A percentile compares a stretch with the other conserved stretches of the same genome.
These are phyloP conservation scores for Cryptoprocta ferox DNA, from an alignment of 2,797 vertebrate species.

Conservation along the genomic window DNA sequence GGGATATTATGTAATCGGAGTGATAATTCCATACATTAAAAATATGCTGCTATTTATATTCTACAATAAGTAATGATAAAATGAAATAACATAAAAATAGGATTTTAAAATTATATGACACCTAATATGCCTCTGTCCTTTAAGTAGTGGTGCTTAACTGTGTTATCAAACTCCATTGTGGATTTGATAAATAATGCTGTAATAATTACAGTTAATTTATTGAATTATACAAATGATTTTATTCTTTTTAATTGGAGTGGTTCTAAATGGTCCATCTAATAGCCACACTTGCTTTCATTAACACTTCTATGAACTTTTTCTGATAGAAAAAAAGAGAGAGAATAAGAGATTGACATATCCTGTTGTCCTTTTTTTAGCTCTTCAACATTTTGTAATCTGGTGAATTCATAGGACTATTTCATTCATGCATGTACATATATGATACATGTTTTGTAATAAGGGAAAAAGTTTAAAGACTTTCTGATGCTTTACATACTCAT, in stretches of 20 bases:
- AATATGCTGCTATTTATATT: not conserved
- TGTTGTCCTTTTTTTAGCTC: not conserved
- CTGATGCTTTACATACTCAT: not conserved
- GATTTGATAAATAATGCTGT: not conserved
- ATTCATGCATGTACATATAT: not conserved
- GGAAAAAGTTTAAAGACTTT: not conserved
- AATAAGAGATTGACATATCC: not conserved
- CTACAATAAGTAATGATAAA: not conserved
- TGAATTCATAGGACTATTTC: not conserved
- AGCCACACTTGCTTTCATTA: not conserved
- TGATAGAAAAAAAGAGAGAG: not conserved
- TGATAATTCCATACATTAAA: not conserved
- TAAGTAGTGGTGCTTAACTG: not conserved
- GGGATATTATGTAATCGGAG: not conserved
- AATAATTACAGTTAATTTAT: not conserved
- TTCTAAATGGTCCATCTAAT: not conserved
- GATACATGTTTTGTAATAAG: not conserved
- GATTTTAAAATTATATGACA: slow-evolving; percentile 33
- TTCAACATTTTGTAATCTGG: not conserved
- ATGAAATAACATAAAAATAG: not conserved
- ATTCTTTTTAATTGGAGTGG: not conserved
- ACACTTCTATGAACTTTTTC: not conserved
- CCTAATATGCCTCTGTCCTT: not conserved
- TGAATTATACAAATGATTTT: not conserved
- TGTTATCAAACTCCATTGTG: not conserved